Base-by-base conservation (phyloP, 2,113 vertebrate species). In the Asarcornis scutulata region DNA sequence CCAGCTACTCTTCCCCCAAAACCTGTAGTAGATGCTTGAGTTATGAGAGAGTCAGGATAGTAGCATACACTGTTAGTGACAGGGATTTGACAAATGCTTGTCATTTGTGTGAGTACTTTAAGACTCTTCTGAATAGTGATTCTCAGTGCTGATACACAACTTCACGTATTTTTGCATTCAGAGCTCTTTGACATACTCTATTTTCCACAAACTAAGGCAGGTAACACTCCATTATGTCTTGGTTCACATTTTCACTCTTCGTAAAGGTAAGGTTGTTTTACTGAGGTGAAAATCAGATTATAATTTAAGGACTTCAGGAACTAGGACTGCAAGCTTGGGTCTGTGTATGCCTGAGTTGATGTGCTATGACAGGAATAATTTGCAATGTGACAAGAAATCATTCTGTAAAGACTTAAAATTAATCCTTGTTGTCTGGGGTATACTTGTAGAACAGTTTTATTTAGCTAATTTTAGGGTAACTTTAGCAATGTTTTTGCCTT, bases 401-500 rank as follows among this genome's bases (percentile, higher is more conserved):
- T 31, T 91, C 68, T 34, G 59, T 2, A 68, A 78, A 82, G 86
- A 38, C 94, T 75, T 92, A 72, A 90, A 91, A 95, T 94, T 68
- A 96, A 94, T 92, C 42, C 25, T 72, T 72, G 8, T 64, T 95
- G 86, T 84, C 83, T 83, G 46, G 56, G 23, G 60, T 89, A 75
- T 88, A 88, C 60, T 92, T 86, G 68, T 88, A n/a, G 64, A 88
- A 71, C 71, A 55, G 44, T 77, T 89, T 90, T 50, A 66, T 91
- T 93, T 91, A 91, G 50, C 21, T 93, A 83, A 91, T 92, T 96
- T 93, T 88, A 44, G 86, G 18, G 88, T 89, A 76, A 89, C 48
- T 91, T 85, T 27, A 79, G 55, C 69, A 58, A 75, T 26, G 17
- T 22, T 67, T 93, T 90, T 67, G 48, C 36, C 60, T 83, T 77